Evolutionary conservation across 2,888 invertebrate genomes (phyloP).

Genomic region (Leucophenga maculata): DNA sequence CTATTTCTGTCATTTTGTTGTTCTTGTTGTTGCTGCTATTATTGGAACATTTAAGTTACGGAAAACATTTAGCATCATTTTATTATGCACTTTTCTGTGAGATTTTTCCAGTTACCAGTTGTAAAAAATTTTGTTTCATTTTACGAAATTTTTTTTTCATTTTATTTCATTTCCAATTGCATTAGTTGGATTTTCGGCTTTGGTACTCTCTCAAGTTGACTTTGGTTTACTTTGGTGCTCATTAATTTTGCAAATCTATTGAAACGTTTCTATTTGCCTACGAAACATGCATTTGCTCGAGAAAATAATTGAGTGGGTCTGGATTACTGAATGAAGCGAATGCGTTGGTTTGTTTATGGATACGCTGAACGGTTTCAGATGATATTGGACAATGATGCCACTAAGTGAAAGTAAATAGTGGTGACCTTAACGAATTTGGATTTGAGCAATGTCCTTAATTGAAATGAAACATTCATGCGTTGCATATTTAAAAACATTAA

Average conservation of each 20-base stretch:
- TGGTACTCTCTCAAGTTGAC: background rate
- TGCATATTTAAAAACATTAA: too few species aligned
- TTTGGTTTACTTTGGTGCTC: constrained; percentile 47
- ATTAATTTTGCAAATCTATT: constrained; percentile 56
- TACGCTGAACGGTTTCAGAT: too few species aligned
- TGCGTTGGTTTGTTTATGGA: constrained; percentile 9
- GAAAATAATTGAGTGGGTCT: too few species aligned
- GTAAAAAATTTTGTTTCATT: constrained; percentile 1
- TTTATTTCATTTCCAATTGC: background rate
- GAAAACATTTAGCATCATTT: too few species aligned
- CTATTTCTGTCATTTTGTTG: too few species aligned
- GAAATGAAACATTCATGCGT: too few species aligned
- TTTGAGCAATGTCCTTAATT: background rate
- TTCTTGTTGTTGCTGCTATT: too few species aligned
- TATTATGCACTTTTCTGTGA: background rate
- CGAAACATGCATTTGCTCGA: background rate
- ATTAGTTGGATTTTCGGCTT: background rate
- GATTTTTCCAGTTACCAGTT: background rate
- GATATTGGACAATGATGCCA: background rate
- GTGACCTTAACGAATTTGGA: background rate
- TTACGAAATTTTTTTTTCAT: too few species aligned
- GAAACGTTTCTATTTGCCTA: constrained; percentile 57
- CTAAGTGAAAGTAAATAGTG: constrained; percentile 18
- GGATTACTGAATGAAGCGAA: too few species aligned
- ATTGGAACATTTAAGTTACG: background rate